phyloP scores from a whole-genome alignment of 2,888 invertebrate genomes.

The Zhuqinia jingwanae region DNA sequence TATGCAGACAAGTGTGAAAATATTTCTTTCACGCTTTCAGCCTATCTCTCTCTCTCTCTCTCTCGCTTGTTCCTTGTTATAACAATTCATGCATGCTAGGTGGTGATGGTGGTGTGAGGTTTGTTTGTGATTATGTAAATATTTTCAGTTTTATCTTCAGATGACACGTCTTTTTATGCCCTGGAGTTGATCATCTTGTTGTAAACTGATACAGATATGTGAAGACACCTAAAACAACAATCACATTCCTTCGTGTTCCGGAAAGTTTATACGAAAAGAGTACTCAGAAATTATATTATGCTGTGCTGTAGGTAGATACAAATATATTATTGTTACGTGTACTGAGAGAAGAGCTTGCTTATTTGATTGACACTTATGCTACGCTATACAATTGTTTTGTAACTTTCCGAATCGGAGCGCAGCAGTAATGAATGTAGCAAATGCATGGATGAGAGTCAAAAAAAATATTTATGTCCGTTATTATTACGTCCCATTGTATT shows the following conservation, averaged over 20 bases:
- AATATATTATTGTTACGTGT: neutral
- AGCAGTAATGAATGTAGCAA: neutral
- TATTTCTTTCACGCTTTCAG: no score
- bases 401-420: neutral
- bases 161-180: constrained; percentile 24
- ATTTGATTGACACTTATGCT: constrained; percentile 21
- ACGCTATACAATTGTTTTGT: neutral
- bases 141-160: neutral
- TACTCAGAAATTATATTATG: no score
- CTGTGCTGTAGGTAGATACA: no score
- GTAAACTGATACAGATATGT: neutral
- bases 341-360: neutral
- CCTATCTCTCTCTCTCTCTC: no score
- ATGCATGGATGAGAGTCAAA: neutral
- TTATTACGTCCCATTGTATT: constrained; percentile 53
- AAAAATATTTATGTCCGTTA: neutral
- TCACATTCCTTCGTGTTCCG: neutral
- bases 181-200: constrained; percentile 2
- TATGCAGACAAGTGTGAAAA: neutral
- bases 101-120: neutral
- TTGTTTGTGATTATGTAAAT: constrained; percentile 7
- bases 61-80: no score
- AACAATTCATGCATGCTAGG: neutral
- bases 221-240: neutral
- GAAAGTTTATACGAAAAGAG: no score